Conservation (phyloP, 2,113 vertebrate species). For the Budorcas taxicolor region DNA sequence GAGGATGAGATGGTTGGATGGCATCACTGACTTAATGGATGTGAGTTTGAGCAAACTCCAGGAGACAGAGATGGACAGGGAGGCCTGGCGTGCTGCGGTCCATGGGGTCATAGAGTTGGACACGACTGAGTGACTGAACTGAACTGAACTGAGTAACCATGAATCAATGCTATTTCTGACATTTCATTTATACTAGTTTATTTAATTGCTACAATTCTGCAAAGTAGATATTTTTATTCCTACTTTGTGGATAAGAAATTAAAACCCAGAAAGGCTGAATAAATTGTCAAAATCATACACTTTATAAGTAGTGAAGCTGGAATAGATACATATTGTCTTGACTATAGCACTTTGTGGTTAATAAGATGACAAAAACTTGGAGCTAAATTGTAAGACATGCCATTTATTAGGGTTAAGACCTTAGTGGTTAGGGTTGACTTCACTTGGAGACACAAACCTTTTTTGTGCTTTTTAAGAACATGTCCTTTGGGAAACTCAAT, state of each 20-base stretch:
- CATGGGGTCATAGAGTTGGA: rapidly evolving
- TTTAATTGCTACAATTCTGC: background rate
- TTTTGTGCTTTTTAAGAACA: background rate
- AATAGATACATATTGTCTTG: background rate
- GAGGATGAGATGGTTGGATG: background rate
- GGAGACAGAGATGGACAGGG: background rate
- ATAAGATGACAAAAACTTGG: background rate
- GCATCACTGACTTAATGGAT: background rate
- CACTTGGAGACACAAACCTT: background rate
- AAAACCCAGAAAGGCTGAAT: background rate
- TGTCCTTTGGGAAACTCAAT: background rate
- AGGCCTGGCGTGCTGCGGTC: background rate
- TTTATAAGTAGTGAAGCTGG: background rate
- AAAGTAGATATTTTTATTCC: background rate
- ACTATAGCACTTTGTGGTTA: background rate
- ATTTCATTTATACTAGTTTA: background rate
- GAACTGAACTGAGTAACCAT: background rate
- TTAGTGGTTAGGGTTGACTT: background rate
- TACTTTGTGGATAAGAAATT: background rate
- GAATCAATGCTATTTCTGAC: background rate
- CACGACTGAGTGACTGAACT: background rate
- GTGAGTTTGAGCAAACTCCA: background rate
- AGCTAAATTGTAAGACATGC: background rate
- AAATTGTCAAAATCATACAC: background rate
- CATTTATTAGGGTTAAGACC: background rate